Conservation (phyloP, 2,888 invertebrate genomes). For the Mythimna loreyi region DNA sequence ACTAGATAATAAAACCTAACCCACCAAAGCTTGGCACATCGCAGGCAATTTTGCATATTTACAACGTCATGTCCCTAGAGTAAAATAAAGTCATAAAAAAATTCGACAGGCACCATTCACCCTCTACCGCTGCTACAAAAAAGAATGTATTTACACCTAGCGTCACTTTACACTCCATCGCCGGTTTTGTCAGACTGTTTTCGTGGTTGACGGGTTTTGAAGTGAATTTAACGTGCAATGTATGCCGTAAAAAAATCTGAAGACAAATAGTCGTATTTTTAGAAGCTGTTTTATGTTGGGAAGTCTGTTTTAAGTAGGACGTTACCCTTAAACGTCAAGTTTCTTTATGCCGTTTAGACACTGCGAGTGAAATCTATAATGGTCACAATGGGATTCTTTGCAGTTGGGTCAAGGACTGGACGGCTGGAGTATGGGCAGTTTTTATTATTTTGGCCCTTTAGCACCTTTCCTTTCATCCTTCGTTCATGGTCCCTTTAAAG, state of each 20-base stretch:
- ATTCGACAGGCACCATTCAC: conserved; percentile 16
- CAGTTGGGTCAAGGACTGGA: neutral
- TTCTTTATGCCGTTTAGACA: conserved; percentile 14
- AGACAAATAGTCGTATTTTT: neutral
- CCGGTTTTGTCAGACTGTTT: neutral
- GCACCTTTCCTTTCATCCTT: neutral
- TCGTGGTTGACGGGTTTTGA: neutral
- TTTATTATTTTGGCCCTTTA: neutral
- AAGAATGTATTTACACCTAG: neutral
- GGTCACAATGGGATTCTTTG: conserved; percentile 2
- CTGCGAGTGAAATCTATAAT: conserved; percentile 5
- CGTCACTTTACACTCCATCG: neutral
- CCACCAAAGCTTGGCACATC: conserved; percentile 25
- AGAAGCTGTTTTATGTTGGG: conserved; percentile 28
- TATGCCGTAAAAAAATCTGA: neutral
- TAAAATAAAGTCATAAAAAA: conserved; percentile 56
- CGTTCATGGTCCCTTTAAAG: neutral
- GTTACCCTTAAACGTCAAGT: conserved; percentile 38
- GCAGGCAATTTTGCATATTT: conserved; percentile 42
- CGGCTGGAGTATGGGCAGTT: neutral
- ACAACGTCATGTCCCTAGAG: conserved; percentile 32
- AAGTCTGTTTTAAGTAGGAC: conserved; percentile 34
- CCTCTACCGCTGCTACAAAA: neutral
- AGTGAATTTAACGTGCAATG: conserved; percentile 7
- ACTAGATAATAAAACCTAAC: conserved; percentile 8